Conservation (phyloP, 1,140 invertebrate genomes). For the Helicoverpa armigera region DNA sequence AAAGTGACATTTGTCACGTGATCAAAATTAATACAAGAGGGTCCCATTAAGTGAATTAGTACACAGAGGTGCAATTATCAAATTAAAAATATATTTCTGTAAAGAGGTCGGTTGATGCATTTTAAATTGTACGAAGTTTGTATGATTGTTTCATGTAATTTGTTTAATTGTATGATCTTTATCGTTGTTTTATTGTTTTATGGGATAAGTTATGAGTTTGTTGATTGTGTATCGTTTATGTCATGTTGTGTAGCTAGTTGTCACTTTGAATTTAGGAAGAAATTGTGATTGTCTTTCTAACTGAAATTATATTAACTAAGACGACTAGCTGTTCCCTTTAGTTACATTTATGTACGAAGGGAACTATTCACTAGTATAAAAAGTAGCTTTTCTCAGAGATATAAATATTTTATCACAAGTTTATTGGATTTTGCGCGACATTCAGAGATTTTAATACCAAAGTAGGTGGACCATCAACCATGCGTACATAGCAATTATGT, state of each 20-base stretch:
- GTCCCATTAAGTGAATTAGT: constrained; percentile 66
- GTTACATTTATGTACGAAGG: no score
- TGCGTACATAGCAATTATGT: not conserved
- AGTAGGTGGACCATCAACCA: no score
- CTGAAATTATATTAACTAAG: no score
- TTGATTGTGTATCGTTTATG: constrained; percentile 40
- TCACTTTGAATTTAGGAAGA: constrained; percentile 12
- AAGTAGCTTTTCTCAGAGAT: no score
- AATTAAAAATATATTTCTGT: constrained; percentile 82
- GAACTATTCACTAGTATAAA: no score
- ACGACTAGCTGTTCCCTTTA: no score
- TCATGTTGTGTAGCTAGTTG: constrained; percentile 33
- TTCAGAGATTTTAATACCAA: no score
- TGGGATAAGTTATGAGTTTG: constrained; percentile 36
- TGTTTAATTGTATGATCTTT: constrained; percentile 53
- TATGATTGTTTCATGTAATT: constrained; percentile 62
- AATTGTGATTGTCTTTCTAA: not conserved
- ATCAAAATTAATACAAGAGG: constrained; percentile 70
- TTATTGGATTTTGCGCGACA: no score
- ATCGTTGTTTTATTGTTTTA: constrained; percentile 53
- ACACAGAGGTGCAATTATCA: constrained; percentile 72
- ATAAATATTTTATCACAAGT: no score
- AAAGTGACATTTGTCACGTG: constrained; percentile 82
- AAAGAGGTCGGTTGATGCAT: constrained; percentile 72
- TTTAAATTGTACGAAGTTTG: constrained; percentile 71